Evolutionary conservation across 2,888 invertebrate genomes (phyloP), one percentile per base, ranked within the genome.

Genomic region (Itoplectis maculator): DNA sequence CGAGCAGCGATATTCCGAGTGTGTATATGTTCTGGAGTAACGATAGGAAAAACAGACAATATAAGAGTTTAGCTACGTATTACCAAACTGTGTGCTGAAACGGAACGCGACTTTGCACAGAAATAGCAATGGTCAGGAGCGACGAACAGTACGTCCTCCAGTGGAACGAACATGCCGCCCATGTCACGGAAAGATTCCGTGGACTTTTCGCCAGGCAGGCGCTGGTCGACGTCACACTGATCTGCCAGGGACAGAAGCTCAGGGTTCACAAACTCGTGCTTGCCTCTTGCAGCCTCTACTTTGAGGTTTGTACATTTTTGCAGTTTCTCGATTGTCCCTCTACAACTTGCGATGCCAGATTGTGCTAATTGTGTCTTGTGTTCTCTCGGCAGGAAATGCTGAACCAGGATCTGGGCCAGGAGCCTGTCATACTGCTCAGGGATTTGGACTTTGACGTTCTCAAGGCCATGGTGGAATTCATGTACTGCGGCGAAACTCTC

Each of bases 401-500:
- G 49, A 92, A 92, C 84, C 91, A 93, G 87, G 93, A 94, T 88
- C 90, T 93, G 76, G 93, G 93, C 37, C 92, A 93, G 83, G 93
- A 94, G 86, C 93, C 93, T 73, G 88, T 93, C 81, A 93, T 94
- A 89, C 91, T 93, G 81, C 90, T 96, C 82, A 94, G 95, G 86
- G 96, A 96, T 89, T 94, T 96, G 94, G 95, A 95, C 89, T 96
- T 96, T 92, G 94, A 94, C 87, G 95, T 96, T 40, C 93, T 96
- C 80, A 96, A 96, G 92, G 95, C 95, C 65, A 93, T 96, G 81
- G 95, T 96, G 42, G 96, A 96, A 91, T 96, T 96, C 88, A 96
- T 96, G 95, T 96, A 96, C 89, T 96, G 95, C 88, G 96, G 96
- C 1, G 96, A 96, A 93, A 96, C 96, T 0, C 95, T 95, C 86